Evolutionary conservation across 2,888 invertebrate species (phyloP), one percentile per base, ranked within the genome.

Genomic region (Nemurella pictetii): DNA sequence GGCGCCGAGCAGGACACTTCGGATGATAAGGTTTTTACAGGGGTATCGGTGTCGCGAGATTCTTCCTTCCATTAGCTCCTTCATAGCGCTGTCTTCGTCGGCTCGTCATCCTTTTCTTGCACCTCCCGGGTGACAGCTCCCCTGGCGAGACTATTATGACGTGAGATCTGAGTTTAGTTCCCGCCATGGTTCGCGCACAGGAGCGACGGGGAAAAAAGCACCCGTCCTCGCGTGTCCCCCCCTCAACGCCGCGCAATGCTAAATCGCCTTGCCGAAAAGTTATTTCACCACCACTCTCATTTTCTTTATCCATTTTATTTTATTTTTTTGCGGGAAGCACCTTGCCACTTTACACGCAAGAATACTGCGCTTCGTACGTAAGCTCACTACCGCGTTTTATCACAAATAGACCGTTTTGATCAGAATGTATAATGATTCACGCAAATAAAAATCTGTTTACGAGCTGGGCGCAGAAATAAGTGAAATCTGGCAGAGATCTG

Each of bases 131-230:
- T 75, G 75, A 75, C 75, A 28, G 75, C 75, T 75, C 75, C 75
- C 75, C 55, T 75, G 9, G 75, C 27, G 75, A 2, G 75, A 75
- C 75, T 75, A 75, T 75, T 75, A 75, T 75, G 75, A 75, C 75
- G 75, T 28, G 55, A 55, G 15, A 55, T n/a, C 75, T 26, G 5
- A 25, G 75, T 28, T 27, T 2, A 25, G 75, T 27, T 25, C 75
- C 9, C 36, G 36, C 9, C 36, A n/a, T 36, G 36, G 36, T 9
- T 36, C 36, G 7, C 36, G 15, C 9, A 75, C 26, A 25, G 75
- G 28, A 27, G 3, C 75, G 20, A 12, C 75, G 75, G 28, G 26
- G 26, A 75, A 74, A 75, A 75, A 36, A 36, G 36, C 36, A 36
- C 15, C 7, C 36, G 36, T 36, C 36, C 7, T 28, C 75, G 75